These are phyloP conservation scores for Tonatia bakeri DNA, from an alignment of 2,113 vertebrate species.

Conservation along the genomic window DNA sequence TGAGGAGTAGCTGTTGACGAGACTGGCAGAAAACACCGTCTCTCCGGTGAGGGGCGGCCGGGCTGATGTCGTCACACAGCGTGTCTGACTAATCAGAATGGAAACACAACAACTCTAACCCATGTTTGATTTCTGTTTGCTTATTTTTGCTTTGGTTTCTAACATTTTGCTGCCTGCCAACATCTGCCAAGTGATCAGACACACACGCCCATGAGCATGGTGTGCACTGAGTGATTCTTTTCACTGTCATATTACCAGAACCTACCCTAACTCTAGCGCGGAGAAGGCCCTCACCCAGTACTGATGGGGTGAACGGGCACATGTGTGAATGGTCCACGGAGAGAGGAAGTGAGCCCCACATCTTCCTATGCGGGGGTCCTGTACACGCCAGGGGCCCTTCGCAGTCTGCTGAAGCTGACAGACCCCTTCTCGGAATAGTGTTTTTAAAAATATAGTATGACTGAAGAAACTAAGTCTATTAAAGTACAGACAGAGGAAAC, in stretches of 20 bases:
- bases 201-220: neutral
- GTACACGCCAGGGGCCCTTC: neutral
- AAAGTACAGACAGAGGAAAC: no score
- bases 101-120: neutral
- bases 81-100: neutral
- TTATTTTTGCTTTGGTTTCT: neutral
- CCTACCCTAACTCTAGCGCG: neutral
- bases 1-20: neutral
- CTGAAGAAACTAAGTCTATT: neutral
- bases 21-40: neutral
- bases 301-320: neutral
- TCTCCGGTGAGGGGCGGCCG: neutral
- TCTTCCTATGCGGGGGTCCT: neutral
- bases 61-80: neutral
- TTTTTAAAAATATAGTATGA: neutral
- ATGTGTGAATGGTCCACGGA: rapidly evolving
- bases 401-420: neutral
- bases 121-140: neutral
- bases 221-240: neutral
- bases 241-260: neutral
- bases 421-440: neutral
- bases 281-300: neutral
- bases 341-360: neutral
- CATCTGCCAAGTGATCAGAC: neutral
- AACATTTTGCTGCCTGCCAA: neutral